Evolutionary conservation across 2,888 invertebrate genomes (phyloP).

Genomic region (Sicus ferrugineus): DNA sequence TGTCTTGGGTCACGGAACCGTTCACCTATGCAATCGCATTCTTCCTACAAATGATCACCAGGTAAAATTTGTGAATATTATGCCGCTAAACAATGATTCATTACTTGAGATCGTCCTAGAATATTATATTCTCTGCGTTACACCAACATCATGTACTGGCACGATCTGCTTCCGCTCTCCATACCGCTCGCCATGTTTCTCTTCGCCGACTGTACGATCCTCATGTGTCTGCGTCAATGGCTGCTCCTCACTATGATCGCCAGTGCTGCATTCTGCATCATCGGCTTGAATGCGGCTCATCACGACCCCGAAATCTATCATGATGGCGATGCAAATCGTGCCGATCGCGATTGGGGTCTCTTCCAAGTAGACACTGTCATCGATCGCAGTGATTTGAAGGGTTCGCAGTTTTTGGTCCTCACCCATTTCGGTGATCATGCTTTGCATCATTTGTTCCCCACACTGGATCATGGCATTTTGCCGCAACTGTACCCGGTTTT

Average conservation of each 20-base stretch:
- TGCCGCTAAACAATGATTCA: background rate
- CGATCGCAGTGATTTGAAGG: slow-evolving; percentile 74
- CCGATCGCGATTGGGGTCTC: slow-evolving; percentile 77
- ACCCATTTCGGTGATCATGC: slow-evolving; percentile 81
- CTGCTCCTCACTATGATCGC: slow-evolving; percentile 67
- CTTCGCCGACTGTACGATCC: slow-evolving; percentile 52
- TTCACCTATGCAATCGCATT: slow-evolving; percentile 55
- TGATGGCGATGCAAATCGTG: slow-evolving; percentile 73
- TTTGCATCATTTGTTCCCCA: slow-evolving; percentile 83
- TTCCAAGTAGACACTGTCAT: slow-evolving; percentile 78
- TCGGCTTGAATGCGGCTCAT: slow-evolving; percentile 79
- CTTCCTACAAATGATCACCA: slow-evolving; percentile 52
- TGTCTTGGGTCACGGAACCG: slow-evolving; percentile 68
- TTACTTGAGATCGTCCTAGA: slow-evolving; percentile 41
- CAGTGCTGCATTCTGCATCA: slow-evolving; percentile 71
- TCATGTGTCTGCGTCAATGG: slow-evolving; percentile 65
- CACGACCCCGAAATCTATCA: slow-evolving; percentile 82
- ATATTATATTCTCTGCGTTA: slow-evolving; percentile 52
- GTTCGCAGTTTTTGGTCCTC: slow-evolving; percentile 72
- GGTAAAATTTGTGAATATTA: slow-evolving; percentile 46
- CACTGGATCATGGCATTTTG: slow-evolving; percentile 78
- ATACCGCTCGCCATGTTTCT: slow-evolving; percentile 65
- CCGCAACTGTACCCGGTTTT: slow-evolving; percentile 71
- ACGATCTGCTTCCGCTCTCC: slow-evolving; percentile 63
- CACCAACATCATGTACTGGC: slow-evolving; percentile 58